phyloP scores from a whole-genome alignment of 2,797 vertebrate species.

The Hephaestus fuliginosus region DNA sequence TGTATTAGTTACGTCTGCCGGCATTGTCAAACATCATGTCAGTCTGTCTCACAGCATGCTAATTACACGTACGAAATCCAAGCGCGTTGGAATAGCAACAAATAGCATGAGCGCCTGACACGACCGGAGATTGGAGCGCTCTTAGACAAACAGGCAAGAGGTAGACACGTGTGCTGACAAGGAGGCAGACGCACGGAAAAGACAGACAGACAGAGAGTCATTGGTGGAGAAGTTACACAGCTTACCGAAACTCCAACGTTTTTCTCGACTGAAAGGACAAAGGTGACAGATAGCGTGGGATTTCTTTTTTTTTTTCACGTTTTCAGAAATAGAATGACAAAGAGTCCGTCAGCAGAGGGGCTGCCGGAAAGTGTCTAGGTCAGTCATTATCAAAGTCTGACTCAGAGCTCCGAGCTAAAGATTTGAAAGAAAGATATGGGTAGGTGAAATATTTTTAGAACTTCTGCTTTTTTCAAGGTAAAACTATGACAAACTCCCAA shows the following conservation, averaged over 20 bases:
- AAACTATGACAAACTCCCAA: constrained; percentile 37
- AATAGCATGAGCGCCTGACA: constrained; percentile 47
- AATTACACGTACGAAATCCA: constrained; percentile 54
- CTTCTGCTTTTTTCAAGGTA: constrained; percentile 10
- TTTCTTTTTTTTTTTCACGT: constrained; percentile 21
- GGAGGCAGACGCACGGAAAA: constrained; percentile 49
- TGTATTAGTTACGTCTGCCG: constrained; percentile 50
- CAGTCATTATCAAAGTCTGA: constrained; percentile 63
- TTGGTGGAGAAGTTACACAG: constrained; percentile 63
- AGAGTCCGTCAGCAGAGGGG: constrained; percentile 44
- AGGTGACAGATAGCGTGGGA: constrained; percentile 71
- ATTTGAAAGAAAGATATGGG: constrained; percentile 26
- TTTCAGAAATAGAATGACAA: constrained; percentile 57
- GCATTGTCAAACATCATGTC: constrained; percentile 44
- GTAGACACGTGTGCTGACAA: constrained; percentile 40
- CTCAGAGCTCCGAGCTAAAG: constrained; percentile 39
- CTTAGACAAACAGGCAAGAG: constrained; percentile 32
- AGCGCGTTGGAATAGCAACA: constrained; percentile 34
- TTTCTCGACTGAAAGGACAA: constrained; percentile 50
- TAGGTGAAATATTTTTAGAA: constrained; percentile 61
- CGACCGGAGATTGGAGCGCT: constrained; percentile 25
- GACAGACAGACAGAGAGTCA: constrained; percentile 48
- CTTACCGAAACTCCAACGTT: constrained; percentile 64
- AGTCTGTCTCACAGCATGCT: constrained; percentile 38
- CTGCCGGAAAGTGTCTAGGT: constrained; percentile 65